Conservation (phyloP, 2,888 invertebrate species). For the Bedellia somnulentella region DNA sequence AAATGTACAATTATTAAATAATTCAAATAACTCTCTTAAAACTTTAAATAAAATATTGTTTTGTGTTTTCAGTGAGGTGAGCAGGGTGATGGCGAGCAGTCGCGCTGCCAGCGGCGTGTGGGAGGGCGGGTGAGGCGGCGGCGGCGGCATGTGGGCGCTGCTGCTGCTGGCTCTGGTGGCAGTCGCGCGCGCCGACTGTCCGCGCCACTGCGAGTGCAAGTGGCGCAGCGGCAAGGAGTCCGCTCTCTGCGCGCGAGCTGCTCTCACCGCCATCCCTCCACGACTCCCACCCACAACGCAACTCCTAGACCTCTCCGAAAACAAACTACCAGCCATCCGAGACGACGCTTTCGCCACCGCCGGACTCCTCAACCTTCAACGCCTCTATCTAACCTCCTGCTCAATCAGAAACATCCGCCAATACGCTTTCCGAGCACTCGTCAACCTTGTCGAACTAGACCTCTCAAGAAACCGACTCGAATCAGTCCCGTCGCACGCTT, state of each 20-base stretch:
- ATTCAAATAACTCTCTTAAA: no score
- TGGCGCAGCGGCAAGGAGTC: conserved; percentile 89
- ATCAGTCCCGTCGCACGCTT: conserved; percentile 71
- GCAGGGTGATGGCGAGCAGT: no score
- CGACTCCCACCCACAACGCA: conserved; percentile 79
- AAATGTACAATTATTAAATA: no score
- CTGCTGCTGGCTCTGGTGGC: conserved; percentile 44
- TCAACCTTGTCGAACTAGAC: conserved; percentile 80
- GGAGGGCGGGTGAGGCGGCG: conserved; percentile 22
- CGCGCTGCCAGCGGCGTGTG: no score
- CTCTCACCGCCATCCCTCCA: conserved; percentile 71
- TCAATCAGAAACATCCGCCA: conserved; percentile 69
- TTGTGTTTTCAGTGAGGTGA: no score
- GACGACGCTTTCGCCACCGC: conserved; percentile 75
- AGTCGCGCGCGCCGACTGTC: conserved; percentile 67
- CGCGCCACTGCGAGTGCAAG: conserved; percentile 80
- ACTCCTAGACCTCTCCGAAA: conserved; percentile 76
- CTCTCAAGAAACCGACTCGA: conserved; percentile 72
- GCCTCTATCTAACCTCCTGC: conserved; percentile 74
- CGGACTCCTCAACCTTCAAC: conserved; percentile 78
- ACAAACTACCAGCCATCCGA: conserved; percentile 66
- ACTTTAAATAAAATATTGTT: no score
- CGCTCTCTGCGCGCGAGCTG: conserved; percentile 76
- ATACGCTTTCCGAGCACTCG: conserved; percentile 75
- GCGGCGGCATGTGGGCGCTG: conserved; percentile 63